Percentiles rank a stretch among this genome's conserved stretches.
Evolutionary conservation across 2,113 vertebrate genomes (phyloP).

Genomic region (Anser brachyrhynchus): DNA sequence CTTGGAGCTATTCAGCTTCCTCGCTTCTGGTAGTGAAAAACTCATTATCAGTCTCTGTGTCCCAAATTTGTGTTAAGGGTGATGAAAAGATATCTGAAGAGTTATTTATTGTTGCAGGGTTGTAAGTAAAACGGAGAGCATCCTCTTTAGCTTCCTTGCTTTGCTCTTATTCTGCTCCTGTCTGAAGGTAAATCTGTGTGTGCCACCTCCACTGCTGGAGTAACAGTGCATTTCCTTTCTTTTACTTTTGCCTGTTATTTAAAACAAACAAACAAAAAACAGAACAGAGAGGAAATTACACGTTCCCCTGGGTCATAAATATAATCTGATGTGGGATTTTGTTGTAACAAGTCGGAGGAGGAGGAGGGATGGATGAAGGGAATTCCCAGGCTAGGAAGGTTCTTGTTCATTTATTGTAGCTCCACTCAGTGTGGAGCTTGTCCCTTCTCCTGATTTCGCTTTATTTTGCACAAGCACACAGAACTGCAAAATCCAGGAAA

Average conservation of each 20-base stretch:
- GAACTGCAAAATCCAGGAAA: background rate
- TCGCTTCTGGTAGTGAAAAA: background rate
- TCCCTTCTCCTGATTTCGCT: background rate
- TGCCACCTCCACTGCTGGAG: background rate
- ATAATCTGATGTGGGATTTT: background rate
- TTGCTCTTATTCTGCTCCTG: background rate
- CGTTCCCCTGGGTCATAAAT: conserved; percentile 6
- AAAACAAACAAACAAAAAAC: background rate
- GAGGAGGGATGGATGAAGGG: background rate
- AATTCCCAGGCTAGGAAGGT: conserved; percentile 3
- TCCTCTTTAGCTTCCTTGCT: background rate
- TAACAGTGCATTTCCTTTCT: background rate
- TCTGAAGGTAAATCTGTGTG: background rate
- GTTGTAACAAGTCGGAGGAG: background rate
- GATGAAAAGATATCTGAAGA: background rate
- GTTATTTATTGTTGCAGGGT: background rate
- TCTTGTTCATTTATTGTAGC: background rate
- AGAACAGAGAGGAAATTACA: conserved; percentile 18
- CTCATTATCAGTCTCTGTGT: background rate
- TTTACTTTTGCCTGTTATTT: background rate
- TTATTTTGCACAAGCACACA: background rate
- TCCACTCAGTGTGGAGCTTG: background rate
- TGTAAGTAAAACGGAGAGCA: background rate
- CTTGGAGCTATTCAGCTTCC: background rate
- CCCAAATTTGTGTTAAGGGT: background rate